These are phyloP conservation scores for Takifugu ocellatus DNA, from an alignment of 2,797 vertebrate species.

Conservation along the genomic window DNA sequence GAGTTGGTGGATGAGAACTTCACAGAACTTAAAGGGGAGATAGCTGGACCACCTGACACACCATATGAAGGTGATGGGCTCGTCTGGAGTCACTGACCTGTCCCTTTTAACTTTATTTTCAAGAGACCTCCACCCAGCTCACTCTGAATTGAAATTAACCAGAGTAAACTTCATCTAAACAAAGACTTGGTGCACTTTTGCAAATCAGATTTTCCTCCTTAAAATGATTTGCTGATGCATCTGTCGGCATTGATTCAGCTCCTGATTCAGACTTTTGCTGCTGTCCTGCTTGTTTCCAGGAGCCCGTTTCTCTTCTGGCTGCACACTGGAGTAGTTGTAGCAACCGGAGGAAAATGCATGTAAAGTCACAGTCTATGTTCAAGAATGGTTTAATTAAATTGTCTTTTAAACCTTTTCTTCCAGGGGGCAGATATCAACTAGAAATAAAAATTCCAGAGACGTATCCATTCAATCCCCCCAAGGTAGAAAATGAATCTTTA, in stretches of 20 bases:
- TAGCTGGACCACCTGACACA: conserved; percentile 98
- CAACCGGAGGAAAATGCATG: too few relatives aligned
- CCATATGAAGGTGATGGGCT: conserved; percentile 90
- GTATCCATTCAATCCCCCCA: conserved; percentile 98
- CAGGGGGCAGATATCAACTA: conserved; percentile 97
- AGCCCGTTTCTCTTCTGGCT: too few relatives aligned
- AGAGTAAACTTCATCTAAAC: too few relatives aligned
- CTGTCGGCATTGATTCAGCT: too few relatives aligned
- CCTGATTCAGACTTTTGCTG: too few relatives aligned
- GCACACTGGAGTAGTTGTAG: too few relatives aligned
- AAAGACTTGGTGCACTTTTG: too few relatives aligned
- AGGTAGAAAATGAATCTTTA: conserved; percentile 75
- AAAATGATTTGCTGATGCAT: too few relatives aligned
- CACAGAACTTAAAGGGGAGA: conserved; percentile 99
- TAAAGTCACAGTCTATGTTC: too few relatives aligned
- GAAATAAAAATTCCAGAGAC: conserved; percentile 99
- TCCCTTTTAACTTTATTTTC: neutral
- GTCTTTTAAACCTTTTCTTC: conserved; percentile 30
- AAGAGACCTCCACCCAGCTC: neutral
- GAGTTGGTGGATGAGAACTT: conserved; percentile 99
- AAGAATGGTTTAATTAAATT: neutral
- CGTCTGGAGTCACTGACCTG: neutral
- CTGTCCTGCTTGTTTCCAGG: too few relatives aligned
- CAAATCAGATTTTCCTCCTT: too few relatives aligned
- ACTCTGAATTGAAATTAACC: neutral